Conservation (phyloP, 2,113 vertebrate species). For the Hucho hucho region DNA sequence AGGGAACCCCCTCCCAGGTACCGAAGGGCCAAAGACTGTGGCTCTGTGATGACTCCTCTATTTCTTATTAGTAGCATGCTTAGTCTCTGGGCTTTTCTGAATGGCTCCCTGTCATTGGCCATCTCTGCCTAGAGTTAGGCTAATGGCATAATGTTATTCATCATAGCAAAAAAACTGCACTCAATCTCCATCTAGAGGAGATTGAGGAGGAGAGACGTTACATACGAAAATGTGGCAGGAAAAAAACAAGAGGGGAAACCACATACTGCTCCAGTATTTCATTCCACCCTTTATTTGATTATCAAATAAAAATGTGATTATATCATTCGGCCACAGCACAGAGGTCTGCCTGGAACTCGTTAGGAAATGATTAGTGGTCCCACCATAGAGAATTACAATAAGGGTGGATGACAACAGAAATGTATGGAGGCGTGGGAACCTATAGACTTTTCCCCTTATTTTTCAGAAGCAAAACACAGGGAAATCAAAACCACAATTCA, state of each 20-base stretch:
- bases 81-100: constrained; percentile 42
- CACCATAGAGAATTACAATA: constrained; percentile 64
- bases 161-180: constrained; percentile 46
- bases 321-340: constrained; percentile 65
- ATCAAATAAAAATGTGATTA: constrained; percentile 74
- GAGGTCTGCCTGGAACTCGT: constrained; percentile 68
- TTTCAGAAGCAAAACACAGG: background rate
- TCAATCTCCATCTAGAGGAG: constrained; percentile 38
- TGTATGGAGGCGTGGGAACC: constrained; percentile 58
- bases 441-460: constrained; percentile 16
- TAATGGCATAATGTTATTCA: constrained; percentile 64
- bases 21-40: constrained; percentile 1
- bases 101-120: constrained; percentile 44
- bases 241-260: constrained; percentile 42
- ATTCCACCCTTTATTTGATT: constrained; percentile 71
- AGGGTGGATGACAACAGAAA: constrained; percentile 65
- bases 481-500: background rate
- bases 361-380: constrained; percentile 62
- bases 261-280: constrained; percentile 61
- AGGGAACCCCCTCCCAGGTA: constrained; percentile 28
- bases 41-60: constrained; percentile 52
- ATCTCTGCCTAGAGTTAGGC: constrained; percentile 46
- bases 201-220: constrained; percentile 49
- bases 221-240: constrained; percentile 57
- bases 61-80: constrained; percentile 21